phyloP scores from a whole-genome alignment of 2,888 invertebrate genomes.

The Cerceris ruficornis region DNA sequence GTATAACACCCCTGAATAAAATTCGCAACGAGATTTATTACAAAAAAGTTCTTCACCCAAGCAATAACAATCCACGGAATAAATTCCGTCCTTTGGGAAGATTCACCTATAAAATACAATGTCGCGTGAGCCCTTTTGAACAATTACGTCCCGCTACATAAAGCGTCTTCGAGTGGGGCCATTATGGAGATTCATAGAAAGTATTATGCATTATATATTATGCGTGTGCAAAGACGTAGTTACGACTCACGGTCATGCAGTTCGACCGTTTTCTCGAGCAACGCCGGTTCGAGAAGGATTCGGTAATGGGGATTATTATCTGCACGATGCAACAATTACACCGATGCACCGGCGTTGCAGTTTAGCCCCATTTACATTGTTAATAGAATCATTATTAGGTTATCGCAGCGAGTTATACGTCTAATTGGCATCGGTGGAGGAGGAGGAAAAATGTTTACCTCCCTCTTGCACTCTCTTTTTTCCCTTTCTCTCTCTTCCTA shows the following conservation, averaged over 20 bases:
- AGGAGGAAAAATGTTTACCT: background rate
- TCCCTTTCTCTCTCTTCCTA: too few relatives aligned
- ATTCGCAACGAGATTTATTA: background rate
- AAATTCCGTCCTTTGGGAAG: background rate
- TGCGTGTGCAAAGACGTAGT: conserved; percentile 17
- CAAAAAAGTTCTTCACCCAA: background rate
- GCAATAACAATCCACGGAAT: background rate
- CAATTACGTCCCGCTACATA: conserved; percentile 12
- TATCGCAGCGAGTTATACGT: conserved; percentile 42
- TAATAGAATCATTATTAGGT: conserved; percentile 75
- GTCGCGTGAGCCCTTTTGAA: conserved; percentile 21
- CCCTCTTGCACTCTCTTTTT: too few relatives aligned
- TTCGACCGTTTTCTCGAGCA: background rate
- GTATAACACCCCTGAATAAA: background rate
- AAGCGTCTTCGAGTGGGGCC: conserved; percentile 27
- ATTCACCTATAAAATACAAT: background rate
- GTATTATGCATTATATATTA: conserved; percentile 36
- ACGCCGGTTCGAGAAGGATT: conserved; percentile 22
- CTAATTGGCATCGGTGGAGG: conserved; percentile 27
- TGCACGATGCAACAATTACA: conserved; percentile 12
- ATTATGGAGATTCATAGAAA: conserved; percentile 49
- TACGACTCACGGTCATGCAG: conserved; percentile 24
- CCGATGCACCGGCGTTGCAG: conserved; percentile 6
- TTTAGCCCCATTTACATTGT: conserved; percentile 70
- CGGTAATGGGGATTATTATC: conserved; percentile 63